Evolutionary conservation across 1,140 invertebrate genomes (phyloP).

Genomic region (Oedothorax gibbosus): DNA sequence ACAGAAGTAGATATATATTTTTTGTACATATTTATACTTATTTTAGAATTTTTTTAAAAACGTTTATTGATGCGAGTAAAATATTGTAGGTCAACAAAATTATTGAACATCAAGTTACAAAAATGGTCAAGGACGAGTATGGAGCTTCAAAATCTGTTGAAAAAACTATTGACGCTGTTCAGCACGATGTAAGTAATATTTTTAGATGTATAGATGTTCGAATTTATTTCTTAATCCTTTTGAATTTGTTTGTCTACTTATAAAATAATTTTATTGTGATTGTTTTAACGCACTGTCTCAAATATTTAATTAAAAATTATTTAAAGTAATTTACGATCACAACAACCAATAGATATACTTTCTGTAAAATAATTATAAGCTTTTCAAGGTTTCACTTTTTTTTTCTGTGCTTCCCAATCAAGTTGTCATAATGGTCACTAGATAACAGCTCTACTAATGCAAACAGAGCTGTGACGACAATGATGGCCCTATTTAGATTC

Average conservation of each 20-base stretch:
- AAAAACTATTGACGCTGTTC: slow-evolving; percentile 78
- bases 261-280: not conserved
- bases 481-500: too few species aligned
- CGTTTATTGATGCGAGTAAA: not conserved
- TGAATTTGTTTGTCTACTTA: not conserved
- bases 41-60: not conserved
- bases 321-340: too few species aligned
- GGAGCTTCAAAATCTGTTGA: slow-evolving; percentile 71
- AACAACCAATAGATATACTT: too few species aligned
- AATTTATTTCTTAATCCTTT: not conserved
- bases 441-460: too few species aligned
- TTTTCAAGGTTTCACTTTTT: too few species aligned
- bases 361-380: too few species aligned
- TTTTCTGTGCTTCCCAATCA: too few species aligned
- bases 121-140: slow-evolving; percentile 79
- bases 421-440: too few species aligned
- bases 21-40: not conserved
- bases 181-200: slow-evolving; percentile 72
- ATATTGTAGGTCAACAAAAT: slow-evolving; percentile 72
- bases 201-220: not conserved
- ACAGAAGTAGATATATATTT: not conserved
- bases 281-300: not conserved
- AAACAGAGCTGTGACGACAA: too few species aligned
- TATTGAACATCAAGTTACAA: slow-evolving; percentile 74
- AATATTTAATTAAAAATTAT: not conserved